Conservation (phyloP, 2,888 invertebrate species). For the Syritta pipiens region DNA sequence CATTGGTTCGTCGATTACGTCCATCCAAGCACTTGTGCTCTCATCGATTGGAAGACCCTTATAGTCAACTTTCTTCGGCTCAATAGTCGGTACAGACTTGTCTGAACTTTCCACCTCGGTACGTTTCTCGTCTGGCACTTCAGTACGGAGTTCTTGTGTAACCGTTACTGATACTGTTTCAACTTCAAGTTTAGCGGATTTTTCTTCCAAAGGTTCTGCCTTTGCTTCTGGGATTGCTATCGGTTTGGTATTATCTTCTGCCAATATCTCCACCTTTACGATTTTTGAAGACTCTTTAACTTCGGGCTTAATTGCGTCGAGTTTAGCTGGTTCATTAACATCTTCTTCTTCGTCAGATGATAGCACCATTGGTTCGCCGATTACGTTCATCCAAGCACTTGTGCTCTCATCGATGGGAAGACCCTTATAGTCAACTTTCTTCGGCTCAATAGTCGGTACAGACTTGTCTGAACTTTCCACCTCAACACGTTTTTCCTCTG, state of each 20-base stretch:
- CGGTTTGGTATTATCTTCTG: too few species aligned
- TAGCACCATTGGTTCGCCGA: constrained; percentile 77
- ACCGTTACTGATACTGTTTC: neutral
- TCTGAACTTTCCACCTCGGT: neutral
- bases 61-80: constrained; percentile 47
- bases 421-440: constrained; percentile 72
- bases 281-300: constrained; percentile 15
- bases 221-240: neutral
- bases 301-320: constrained; percentile 69
- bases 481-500: neutral
- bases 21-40: constrained; percentile 73
- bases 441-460: neutral
- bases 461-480: neutral
- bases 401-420: constrained; percentile 74
- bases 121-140: too few species aligned
- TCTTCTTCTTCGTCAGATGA: constrained; percentile 75
- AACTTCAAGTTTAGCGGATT: neutral
- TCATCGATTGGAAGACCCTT: constrained; percentile 72
- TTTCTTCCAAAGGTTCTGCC: neutral
- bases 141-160: too few species aligned
- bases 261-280: too few species aligned
- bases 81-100: neutral
- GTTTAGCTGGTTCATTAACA: constrained; percentile 30
- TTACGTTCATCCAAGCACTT: constrained; percentile 75
- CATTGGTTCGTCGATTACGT: constrained; percentile 70